Evolutionary conservation across 2,113 vertebrate genomes (phyloP).

Genomic region (Aramus guarauna): DNA sequence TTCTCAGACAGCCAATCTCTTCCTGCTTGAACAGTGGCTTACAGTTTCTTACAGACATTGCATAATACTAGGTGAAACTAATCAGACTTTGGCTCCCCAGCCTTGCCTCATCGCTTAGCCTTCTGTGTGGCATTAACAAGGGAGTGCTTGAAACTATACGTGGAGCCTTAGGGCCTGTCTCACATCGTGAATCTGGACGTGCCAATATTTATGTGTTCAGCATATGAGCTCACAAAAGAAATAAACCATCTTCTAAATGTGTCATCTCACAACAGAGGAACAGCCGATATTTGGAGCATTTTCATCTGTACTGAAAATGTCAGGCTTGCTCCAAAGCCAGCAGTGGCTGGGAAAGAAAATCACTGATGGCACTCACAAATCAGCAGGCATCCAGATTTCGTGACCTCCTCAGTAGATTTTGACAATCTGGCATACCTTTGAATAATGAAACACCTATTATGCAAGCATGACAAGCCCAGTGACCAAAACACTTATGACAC

Average conservation of each 20-base stretch:
- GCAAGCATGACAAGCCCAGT: neutral
- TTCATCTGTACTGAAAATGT: neutral
- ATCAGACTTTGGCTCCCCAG: neutral
- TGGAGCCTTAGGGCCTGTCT: neutral
- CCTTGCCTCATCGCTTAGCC: neutral
- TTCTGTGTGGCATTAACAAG: neutral
- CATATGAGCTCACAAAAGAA: neutral
- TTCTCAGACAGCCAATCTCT: neutral
- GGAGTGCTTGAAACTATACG: neutral
- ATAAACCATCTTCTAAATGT: neutral
- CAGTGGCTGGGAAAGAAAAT: neutral
- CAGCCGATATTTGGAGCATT: neutral
- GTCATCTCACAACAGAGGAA: neutral
- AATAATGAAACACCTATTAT: constrained; percentile 7
- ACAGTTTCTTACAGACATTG: neutral
- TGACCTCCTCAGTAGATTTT: neutral
- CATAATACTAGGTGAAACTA: neutral
- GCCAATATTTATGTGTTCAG: neutral
- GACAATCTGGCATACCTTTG: neutral
- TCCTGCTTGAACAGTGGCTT: neutral
- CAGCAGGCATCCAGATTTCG: neutral
- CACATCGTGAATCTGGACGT: neutral
- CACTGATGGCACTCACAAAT: neutral
- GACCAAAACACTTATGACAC: neutral
- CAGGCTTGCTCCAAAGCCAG: neutral